These are phyloP conservation scores for Sipha maydis DNA, from an alignment of 2,888 invertebrate species.

Conservation along the genomic window DNA sequence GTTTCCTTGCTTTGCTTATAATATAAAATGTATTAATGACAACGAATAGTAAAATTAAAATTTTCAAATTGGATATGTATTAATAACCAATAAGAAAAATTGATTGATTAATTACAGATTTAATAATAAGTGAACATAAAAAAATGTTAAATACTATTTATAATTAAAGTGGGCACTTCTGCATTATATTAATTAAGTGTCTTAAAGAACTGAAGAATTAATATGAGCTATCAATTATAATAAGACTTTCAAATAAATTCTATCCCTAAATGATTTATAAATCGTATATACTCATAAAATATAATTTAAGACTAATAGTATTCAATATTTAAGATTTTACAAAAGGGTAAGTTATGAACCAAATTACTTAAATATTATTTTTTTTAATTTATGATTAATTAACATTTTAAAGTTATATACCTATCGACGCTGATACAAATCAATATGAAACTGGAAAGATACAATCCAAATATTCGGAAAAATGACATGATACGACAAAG, in stretches of 20 bases:
- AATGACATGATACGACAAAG: slow-evolving; percentile 89
- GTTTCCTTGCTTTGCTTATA: too few relatives aligned
- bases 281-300: background rate
- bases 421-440: slow-evolving; percentile 91
- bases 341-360: too few relatives aligned
- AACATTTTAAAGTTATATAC: slow-evolving; percentile 68
- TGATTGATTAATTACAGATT: too few relatives aligned
- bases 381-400: background rate
- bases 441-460: slow-evolving; percentile 86
- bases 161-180: background rate
- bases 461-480: slow-evolving; percentile 86
- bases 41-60: too few relatives aligned
- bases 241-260: background rate
- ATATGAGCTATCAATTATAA: background rate
- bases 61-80: too few relatives aligned
- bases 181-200: background rate
- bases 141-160: background rate
- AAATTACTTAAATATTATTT: background rate
- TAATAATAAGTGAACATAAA: too few relatives aligned
- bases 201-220: background rate
- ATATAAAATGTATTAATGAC: too few relatives aligned
- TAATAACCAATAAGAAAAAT: too few relatives aligned
- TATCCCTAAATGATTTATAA: background rate
- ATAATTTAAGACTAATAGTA: background rate
- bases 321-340: background rate